phyloP scores from a whole-genome alignment of 2,888 invertebrate genomes.

The Apoderus coryli region DNA sequence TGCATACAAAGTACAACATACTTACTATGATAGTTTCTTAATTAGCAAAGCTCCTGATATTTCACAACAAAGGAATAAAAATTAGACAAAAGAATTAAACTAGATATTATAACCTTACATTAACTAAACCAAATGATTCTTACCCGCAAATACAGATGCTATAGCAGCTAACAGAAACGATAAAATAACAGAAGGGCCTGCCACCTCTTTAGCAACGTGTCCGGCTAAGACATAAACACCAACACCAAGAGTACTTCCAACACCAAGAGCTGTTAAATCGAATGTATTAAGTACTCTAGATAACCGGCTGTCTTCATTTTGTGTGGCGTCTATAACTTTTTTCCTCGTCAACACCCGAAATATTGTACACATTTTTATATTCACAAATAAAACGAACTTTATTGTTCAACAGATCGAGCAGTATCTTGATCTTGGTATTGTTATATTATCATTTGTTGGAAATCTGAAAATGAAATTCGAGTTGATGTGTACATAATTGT shows the following conservation, averaged over 20 bases:
- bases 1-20: no score
- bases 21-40: no score
- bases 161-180: slow-evolving; percentile 82
- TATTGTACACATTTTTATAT: no score
- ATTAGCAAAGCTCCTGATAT: no score
- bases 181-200: slow-evolving; percentile 76
- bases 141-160: slow-evolving; percentile 82
- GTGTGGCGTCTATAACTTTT: slow-evolving; percentile 32
- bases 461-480: no score
- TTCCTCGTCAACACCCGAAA: slow-evolving; percentile 32
- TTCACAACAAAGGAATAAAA: no score
- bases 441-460: no score
- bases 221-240: slow-evolving; percentile 86
- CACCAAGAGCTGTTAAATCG: slow-evolving; percentile 70
- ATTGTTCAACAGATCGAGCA: no score
- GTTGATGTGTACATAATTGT: no score
- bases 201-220: slow-evolving; percentile 61
- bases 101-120: neutral
- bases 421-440: no score
- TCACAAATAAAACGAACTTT: no score
- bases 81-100: no score
- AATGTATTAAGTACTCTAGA: slow-evolving; percentile 64
- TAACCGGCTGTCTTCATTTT: slow-evolving; percentile 36
- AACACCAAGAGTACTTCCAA: slow-evolving; percentile 75
- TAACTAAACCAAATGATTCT: slow-evolving; percentile 17